A percentile compares a stretch with the other conserved stretches of the same genome.
These are phyloP conservation scores for Ctenosaura bakeri DNA, from an alignment of 2,797 vertebrate genomes.

Conservation along the genomic window DNA sequence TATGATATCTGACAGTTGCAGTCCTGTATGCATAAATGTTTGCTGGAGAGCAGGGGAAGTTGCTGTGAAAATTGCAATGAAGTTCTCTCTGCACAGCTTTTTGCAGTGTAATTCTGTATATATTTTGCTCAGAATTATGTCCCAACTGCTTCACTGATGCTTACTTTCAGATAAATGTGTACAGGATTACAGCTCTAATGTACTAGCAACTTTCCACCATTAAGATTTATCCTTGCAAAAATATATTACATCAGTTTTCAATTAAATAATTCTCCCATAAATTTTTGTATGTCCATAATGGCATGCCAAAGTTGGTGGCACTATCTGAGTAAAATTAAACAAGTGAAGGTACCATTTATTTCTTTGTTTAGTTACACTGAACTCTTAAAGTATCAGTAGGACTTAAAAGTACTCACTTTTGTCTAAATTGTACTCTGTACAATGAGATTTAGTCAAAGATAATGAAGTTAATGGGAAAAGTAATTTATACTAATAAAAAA, in stretches of 20 bases:
- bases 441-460: too few species aligned
- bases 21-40: background rate
- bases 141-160: background rate
- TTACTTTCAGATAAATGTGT: background rate
- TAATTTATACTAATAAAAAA: too few species aligned
- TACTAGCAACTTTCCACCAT: background rate
- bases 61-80: background rate
- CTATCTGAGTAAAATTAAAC: background rate
- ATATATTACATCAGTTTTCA: background rate
- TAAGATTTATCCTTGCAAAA: background rate
- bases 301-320: background rate
- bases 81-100: background rate
- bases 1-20: slow-evolving; percentile 59
- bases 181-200: background rate
- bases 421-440: background rate
- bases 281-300: background rate
- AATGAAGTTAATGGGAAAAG: too few species aligned
- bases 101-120: background rate
- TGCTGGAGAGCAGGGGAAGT: background rate
- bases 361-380: background rate
- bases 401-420: slow-evolving; percentile 8
- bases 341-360: slow-evolving; percentile 8
- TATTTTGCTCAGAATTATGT: slow-evolving; percentile 1
- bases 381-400: background rate
- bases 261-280: background rate